Evolutionary conservation across 2,797 vertebrate species (phyloP).

Genomic region (Loris lydekkerianus): DNA sequence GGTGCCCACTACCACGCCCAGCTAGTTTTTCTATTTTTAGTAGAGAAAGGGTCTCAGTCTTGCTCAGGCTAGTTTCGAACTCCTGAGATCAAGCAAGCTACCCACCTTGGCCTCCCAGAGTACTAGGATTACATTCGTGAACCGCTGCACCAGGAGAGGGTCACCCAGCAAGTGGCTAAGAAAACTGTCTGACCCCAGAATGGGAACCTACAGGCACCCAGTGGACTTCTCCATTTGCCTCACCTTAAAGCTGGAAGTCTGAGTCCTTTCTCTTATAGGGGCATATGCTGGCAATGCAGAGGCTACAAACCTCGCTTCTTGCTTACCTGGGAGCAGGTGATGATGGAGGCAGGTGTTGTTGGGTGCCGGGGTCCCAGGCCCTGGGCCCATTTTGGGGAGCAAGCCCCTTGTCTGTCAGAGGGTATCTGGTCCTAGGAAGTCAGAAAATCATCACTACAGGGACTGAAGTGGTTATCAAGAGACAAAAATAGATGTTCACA

Average conservation of each 20-base stretch:
- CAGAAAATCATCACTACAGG: neutral
- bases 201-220: accelerated
- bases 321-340: neutral
- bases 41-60: too few species aligned
- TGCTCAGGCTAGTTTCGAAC: too few species aligned
- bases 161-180: neutral
- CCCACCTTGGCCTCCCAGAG: too few species aligned
- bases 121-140: too few species aligned
- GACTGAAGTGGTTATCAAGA: neutral
- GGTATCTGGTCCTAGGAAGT: neutral
- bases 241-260: neutral
- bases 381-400: neutral
- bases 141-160: too few species aligned
- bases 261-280: neutral
- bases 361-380: neutral
- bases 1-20: too few species aligned
- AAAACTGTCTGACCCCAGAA: neutral
- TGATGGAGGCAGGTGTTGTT: neutral
- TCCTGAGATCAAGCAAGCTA: too few species aligned
- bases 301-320: neutral
- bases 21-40: too few species aligned
- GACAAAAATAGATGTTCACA: neutral
- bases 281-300: neutral
- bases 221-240: neutral
- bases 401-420: neutral